Conservation (phyloP, 2,113 vertebrate genomes). For the Chloropsis cyanopogon region DNA sequence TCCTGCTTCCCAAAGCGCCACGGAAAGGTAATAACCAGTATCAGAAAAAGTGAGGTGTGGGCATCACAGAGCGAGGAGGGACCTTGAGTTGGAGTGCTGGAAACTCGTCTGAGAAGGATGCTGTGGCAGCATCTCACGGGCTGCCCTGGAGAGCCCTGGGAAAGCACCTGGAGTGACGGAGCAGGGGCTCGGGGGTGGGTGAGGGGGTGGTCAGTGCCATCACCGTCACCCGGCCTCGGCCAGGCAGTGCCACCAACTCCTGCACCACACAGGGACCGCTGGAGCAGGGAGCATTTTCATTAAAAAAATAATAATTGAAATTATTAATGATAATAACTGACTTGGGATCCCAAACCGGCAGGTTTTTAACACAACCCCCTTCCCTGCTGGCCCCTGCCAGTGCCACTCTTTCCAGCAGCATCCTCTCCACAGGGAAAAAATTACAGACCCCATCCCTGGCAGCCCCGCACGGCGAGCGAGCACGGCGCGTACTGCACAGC, state of each 20-base stretch:
- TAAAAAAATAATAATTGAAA: neutral
- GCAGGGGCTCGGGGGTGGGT: neutral
- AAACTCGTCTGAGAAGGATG: neutral
- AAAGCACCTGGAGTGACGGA: neutral
- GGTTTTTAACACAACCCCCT: conserved; percentile 38
- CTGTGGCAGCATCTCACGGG: rapidly evolving
- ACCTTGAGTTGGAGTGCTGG: neutral
- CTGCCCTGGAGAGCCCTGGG: neutral
- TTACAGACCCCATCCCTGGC: conserved; percentile 81
- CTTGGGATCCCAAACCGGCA: neutral
- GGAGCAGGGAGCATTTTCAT: neutral
- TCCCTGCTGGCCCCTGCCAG: conserved; percentile 75
- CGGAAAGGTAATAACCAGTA: neutral
- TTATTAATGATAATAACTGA: neutral
- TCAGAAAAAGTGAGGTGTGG: neutral
- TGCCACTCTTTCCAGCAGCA: conserved; percentile 59
- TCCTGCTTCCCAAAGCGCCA: neutral
- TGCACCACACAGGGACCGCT: rapidly evolving
- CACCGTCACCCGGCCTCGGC: neutral
- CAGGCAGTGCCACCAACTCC: neutral
- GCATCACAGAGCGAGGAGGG: neutral
- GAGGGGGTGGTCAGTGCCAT: neutral
- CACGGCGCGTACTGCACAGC: conserved; percentile 87
- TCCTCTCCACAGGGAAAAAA: conserved; percentile 76
- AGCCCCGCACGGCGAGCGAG: conserved; percentile 2